Evolutionary conservation across 2,797 vertebrate genomes (phyloP).

Genomic region (Mallotus villosus): DNA sequence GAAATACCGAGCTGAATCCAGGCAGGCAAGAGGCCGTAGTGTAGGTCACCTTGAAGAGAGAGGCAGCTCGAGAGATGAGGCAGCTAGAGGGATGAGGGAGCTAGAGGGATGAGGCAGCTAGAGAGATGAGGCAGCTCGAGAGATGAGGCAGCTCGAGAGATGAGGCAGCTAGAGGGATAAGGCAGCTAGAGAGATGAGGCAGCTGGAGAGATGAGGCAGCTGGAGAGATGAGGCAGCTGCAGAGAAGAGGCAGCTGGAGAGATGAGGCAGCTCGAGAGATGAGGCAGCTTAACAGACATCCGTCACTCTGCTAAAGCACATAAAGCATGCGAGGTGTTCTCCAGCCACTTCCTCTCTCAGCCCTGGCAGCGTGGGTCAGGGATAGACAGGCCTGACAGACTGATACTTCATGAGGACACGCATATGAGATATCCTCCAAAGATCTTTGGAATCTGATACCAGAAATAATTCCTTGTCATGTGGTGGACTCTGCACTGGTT

Average conservation of each 20-base stretch:
- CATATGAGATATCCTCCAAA: not conserved
- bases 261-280: conserved; percentile 6
- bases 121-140: conserved; percentile 18
- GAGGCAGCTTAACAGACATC: conserved; percentile 39
- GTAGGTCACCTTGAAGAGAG: conserved; percentile 29
- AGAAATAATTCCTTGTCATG: conserved; percentile 6
- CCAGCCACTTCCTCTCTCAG: not conserved
- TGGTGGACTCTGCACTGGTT: conserved; percentile 24
- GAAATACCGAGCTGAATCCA: not conserved
- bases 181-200: conserved; percentile 10
- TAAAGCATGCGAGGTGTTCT: too few species aligned
- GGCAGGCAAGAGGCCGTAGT: not conserved
- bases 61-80: conserved; percentile 3
- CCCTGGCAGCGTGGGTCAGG: not conserved
- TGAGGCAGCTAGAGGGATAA: conserved; percentile 29
- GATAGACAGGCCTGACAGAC: not conserved
- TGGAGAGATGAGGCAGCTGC: conserved; percentile 15
- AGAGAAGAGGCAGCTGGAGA: conserved; percentile 14
- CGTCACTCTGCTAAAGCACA: conserved; percentile 24
- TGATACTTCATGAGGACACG: not conserved
- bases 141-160: conserved; percentile 11
- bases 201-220: too few species aligned
- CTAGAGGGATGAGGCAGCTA: too few species aligned
- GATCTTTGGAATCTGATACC: too few species aligned
- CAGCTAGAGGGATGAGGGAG: too few species aligned